phyloP scores from a whole-genome alignment of 1,140 invertebrate genomes.

The Odontomachus brunneus region DNA sequence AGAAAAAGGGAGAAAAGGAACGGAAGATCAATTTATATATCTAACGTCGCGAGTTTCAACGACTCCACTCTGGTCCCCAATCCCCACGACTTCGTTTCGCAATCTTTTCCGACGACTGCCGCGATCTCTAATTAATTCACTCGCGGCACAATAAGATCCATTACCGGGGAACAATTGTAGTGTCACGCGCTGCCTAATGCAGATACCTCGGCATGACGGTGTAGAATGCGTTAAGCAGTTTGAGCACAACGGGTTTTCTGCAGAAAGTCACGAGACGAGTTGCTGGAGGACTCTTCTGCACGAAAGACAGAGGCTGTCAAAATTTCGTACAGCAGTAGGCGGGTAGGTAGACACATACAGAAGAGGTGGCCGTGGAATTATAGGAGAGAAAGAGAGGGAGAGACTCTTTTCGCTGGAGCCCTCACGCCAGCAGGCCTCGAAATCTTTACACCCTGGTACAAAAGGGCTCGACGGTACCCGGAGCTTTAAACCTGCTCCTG shows the following conservation, averaged over 20 bases:
- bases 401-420: too few relatives aligned
- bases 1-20: neutral
- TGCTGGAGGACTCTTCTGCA: conserved; percentile 57
- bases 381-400: too few relatives aligned
- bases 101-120: conserved; percentile 30
- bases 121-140: conserved; percentile 65
- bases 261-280: conserved; percentile 62
- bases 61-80: too few relatives aligned
- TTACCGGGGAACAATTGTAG: conserved; percentile 64
- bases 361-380: conserved; percentile 51
- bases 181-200: conserved; percentile 55
- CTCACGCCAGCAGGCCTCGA: conserved; percentile 53
- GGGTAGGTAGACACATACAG: conserved; percentile 47
- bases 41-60: neutral
- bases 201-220: conserved; percentile 32
- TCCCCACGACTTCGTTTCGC: neutral
- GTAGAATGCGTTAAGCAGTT: conserved; percentile 68
- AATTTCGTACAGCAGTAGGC: conserved; percentile 49
- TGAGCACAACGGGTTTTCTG: conserved; percentile 57
- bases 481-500: conserved; percentile 73
- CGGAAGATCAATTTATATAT: conserved; percentile 22
- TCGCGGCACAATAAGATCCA: conserved; percentile 60
- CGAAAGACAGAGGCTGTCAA: conserved; percentile 44
- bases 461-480: conserved; percentile 59
- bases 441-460: conserved; percentile 74